Percentiles rank a stretch among this genome's conserved stretches.
Conservation (phyloP, 2,113 vertebrate species). For the Chelonoidis abingdonii region DNA sequence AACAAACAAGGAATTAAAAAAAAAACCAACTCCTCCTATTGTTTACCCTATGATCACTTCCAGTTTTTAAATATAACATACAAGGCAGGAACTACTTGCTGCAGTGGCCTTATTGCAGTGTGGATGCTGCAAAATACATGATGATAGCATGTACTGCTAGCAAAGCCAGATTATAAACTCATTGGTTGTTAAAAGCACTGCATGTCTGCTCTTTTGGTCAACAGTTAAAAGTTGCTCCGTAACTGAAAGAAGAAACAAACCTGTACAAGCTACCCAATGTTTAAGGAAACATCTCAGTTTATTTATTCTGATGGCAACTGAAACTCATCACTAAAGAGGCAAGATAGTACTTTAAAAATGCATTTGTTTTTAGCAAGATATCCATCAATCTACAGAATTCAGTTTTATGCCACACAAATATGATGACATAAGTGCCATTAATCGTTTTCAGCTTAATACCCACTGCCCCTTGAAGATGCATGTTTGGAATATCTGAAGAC, state of each 20-base stretch:
- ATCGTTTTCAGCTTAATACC: conserved; percentile 77
- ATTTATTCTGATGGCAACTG: conserved; percentile 73
- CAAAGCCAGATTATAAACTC: background rate
- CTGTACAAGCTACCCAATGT: conserved; percentile 58
- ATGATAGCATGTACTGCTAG: background rate
- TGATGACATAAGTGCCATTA: conserved; percentile 74
- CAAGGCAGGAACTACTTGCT: background rate
- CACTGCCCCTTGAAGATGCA: conserved; percentile 74
- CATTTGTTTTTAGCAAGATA: conserved; percentile 79
- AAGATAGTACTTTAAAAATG: conserved; percentile 76
- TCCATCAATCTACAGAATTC: conserved; percentile 76
- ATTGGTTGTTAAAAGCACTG: background rate
- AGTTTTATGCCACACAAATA: conserved; percentile 76
- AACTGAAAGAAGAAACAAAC: conserved; percentile 63
- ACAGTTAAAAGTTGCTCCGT: conserved; percentile 59
- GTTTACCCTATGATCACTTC: background rate
- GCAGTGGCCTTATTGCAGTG: background rate
- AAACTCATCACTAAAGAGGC: conserved; percentile 70
- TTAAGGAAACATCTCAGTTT: conserved; percentile 57
- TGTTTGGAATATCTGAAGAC: conserved; percentile 71
- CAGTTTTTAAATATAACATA: background rate
- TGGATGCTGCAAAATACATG: background rate
- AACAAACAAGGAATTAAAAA: background rate
- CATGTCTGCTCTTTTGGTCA: conserved; percentile 34
- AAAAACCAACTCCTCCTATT: background rate